Conservation (phyloP, 2,797 vertebrate species). For the Notolabrus celidotus region DNA sequence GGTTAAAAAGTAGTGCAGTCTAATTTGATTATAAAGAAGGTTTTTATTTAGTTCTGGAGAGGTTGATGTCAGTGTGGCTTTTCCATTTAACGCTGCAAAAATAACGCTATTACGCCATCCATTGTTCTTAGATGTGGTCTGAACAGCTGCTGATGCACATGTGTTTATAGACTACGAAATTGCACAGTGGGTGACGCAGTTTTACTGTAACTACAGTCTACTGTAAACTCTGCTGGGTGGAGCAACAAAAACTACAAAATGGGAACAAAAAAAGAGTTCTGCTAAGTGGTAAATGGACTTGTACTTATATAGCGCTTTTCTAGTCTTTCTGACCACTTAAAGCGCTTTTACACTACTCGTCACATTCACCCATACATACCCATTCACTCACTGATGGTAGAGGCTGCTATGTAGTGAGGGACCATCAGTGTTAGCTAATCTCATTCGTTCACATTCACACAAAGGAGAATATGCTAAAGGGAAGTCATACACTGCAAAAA, state of each 20-base stretch:
- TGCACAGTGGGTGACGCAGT: conserved; percentile 10
- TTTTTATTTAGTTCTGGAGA: conserved; percentile 42
- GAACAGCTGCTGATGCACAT: conserved; percentile 15
- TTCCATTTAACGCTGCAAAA: conserved; percentile 34
- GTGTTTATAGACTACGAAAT: conserved; percentile 27
- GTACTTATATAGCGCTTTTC: too few species aligned
- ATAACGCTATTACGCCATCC: conserved; percentile 34
- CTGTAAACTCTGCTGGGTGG: background rate
- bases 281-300: too few species aligned
- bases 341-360: too few species aligned
- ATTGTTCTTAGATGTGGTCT: conserved; percentile 43
- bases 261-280: too few species aligned
- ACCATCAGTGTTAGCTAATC: too few species aligned
- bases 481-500: background rate
- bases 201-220: conserved; percentile 23
- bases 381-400: too few species aligned
- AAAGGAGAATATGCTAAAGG: too few species aligned
- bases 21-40: conserved; percentile 21
- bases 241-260: background rate
- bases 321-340: too few species aligned
- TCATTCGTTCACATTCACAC: too few species aligned
- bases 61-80: conserved; percentile 27
- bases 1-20: conserved; percentile 3
- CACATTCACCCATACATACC: too few species aligned
- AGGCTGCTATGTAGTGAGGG: too few species aligned